Evolutionary conservation across 1,140 invertebrate genomes (phyloP), one percentile per base, ranked within the genome.

Genomic region (Hycleus cichorii): DNA sequence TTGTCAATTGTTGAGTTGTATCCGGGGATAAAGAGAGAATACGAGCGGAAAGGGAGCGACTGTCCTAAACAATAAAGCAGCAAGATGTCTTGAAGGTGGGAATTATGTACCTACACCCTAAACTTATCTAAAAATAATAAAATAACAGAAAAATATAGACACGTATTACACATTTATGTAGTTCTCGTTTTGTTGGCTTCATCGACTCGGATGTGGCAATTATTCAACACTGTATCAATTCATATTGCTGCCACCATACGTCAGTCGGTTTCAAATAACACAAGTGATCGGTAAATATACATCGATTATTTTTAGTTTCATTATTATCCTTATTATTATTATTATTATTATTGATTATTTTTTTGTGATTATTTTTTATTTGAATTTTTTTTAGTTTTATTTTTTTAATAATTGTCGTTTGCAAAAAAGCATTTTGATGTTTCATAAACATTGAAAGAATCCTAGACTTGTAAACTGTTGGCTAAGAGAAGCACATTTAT

Each of bases 401-500:
- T 32, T 32, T 58, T 47, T 61, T 57, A 60, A 58, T 57, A 57
- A 51, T 60, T 52, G 48, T 58, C 48, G 60, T 63, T 65, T 61
- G 62, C 64, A 59, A 65, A 58, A 65, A 63, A 65, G 61, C 60
- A 60, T 58, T 59, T 60, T 63, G 59, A 59, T 65, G 56, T 55
- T 53, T 60, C 60, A 64, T 32, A 60, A 59, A 66, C 64, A 63
- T 58, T 63, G 63, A 64, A 65, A 64, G 62, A 64, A 66, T 67
- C 58, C 61, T 67, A 59, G 64, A 59, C 66, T 59, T 64, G 67
- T 32, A 59, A 64, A 67, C 62, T 69, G 67, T 62, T 62, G 65
- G 64, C 67, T 69, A 69, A 67, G 64, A 66, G 60, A 69, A 69
- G 67, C 67, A 60, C 67, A 69, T 65, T 69, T 67, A 69, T 63